Conservation (phyloP, 2,797 vertebrate species). For the Petrocephalus schoutedeni region DNA sequence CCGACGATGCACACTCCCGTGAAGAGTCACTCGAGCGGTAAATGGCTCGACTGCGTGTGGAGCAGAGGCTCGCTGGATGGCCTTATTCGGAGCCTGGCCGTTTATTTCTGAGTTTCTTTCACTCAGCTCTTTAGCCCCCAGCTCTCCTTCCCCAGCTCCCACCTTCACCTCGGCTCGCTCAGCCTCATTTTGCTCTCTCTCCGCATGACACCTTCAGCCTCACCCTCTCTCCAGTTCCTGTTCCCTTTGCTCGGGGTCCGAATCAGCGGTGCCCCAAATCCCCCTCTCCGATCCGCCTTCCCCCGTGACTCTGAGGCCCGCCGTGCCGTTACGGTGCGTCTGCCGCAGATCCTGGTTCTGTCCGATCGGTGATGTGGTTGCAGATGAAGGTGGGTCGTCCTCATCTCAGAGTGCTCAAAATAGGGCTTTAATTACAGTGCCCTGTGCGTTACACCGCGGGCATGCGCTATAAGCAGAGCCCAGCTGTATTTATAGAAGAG, state of each 20-base stretch:
- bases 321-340: neutral
- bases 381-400: conserved; percentile 28
- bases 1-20: neutral
- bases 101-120: neutral
- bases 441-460: conserved; percentile 57
- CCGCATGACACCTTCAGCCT: neutral
- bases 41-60: conserved; percentile 2
- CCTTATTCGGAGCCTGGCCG: neutral
- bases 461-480: conserved; percentile 62
- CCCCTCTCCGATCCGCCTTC: neutral
- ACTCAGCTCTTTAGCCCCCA: neutral
- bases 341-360: conserved; percentile 16
- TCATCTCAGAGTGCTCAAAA: conserved; percentile 50
- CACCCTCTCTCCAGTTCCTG: neutral
- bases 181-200: neutral
- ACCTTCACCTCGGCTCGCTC: neutral
- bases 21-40: conserved; percentile 18
- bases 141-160: neutral
- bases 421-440: conserved; percentile 71
- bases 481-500: conserved; percentile 60
- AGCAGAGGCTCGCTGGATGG: neutral
- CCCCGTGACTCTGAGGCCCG: neutral
- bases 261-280: neutral
- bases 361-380: conserved; percentile 35
- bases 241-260: conserved; percentile 14